phyloP scores from a whole-genome alignment of 2,888 invertebrate species.

The Ischnura elegans region DNA sequence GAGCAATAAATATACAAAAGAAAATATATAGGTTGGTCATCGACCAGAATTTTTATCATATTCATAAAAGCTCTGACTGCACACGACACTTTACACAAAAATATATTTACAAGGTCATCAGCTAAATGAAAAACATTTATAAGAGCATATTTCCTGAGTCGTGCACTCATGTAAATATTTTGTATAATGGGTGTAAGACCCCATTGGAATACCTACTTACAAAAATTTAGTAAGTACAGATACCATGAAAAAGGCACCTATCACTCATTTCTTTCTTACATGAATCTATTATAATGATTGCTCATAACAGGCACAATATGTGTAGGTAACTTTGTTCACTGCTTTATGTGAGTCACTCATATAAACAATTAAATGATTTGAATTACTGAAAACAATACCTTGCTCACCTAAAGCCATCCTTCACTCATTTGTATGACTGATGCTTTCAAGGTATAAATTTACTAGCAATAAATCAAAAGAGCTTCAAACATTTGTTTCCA shows the following conservation, averaged over 20 bases:
- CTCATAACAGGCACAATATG: constrained; percentile 18
- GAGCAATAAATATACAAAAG: constrained; percentile 60
- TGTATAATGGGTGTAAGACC: constrained; percentile 48
- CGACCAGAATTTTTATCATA: constrained; percentile 32
- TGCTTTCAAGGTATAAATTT: neutral
- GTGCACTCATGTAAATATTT: constrained; percentile 50
- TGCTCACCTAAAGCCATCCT: neutral
- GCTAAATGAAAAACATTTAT: neutral
- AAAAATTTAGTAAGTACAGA: constrained; percentile 61
- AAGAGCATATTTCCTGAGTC: constrained; percentile 62
- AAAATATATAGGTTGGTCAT: constrained; percentile 61
- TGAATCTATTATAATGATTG: constrained; percentile 13
- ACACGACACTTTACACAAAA: constrained; percentile 10
- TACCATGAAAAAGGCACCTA: constrained; percentile 45
- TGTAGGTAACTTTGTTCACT: constrained; percentile 50
- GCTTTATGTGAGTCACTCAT: neutral
- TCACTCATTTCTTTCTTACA: neutral
- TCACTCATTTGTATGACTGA: neutral
- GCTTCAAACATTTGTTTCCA: neutral
- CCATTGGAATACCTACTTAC: constrained; percentile 51
- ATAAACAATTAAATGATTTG: neutral
- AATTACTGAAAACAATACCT: neutral
- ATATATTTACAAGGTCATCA: constrained; percentile 50
- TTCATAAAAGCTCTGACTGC: constrained; percentile 18
- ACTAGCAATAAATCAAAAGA: constrained; percentile 18